A percentile compares a stretch with the other conserved stretches of the same genome.
Evolutionary conservation across 2,113 vertebrate species (phyloP).

Genomic region (Poeciliopsis turrubarensis): DNA sequence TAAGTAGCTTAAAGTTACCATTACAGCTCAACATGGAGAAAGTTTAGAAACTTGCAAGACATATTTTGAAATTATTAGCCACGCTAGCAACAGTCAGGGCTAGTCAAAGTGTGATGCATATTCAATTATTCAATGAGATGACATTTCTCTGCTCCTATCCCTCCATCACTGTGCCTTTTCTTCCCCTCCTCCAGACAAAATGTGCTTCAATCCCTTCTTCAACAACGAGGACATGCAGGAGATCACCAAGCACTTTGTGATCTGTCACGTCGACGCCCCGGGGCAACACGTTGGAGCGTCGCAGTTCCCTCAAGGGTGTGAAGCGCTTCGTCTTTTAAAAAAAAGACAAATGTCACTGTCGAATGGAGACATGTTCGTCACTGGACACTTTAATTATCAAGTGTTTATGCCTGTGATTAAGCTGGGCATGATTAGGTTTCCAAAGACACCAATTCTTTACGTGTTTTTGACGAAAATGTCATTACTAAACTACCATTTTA

Average conservation of each 20-base stretch:
- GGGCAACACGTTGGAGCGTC: constrained; percentile 92
- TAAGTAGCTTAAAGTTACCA: too few relatives aligned
- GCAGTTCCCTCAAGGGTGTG: constrained; percentile 94
- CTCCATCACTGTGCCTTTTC: background rate
- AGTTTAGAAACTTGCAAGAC: too few relatives aligned
- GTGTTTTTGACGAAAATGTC: background rate
- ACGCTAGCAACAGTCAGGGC: too few relatives aligned
- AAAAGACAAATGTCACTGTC: background rate
- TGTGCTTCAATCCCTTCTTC: constrained; percentile 97
- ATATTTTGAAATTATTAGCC: too few relatives aligned
- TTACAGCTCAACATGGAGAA: too few relatives aligned
- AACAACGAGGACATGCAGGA: constrained; percentile 98
- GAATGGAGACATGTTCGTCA: background rate
- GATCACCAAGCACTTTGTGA: constrained; percentile 98
- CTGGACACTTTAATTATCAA: background rate
- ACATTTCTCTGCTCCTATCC: constrained; percentile 11
- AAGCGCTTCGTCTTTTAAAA: background rate
- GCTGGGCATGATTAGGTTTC: background rate
- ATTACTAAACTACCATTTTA: background rate
- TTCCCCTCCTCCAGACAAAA: constrained; percentile 86
- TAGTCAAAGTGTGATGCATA: background rate
- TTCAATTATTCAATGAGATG: constrained; percentile 18
- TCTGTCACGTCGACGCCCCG: constrained; percentile 94
- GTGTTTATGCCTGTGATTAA: background rate
- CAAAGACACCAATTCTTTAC: background rate